phyloP scores from a whole-genome alignment of 2,888 invertebrate genomes.

The Megastigmus dorsalis region DNA sequence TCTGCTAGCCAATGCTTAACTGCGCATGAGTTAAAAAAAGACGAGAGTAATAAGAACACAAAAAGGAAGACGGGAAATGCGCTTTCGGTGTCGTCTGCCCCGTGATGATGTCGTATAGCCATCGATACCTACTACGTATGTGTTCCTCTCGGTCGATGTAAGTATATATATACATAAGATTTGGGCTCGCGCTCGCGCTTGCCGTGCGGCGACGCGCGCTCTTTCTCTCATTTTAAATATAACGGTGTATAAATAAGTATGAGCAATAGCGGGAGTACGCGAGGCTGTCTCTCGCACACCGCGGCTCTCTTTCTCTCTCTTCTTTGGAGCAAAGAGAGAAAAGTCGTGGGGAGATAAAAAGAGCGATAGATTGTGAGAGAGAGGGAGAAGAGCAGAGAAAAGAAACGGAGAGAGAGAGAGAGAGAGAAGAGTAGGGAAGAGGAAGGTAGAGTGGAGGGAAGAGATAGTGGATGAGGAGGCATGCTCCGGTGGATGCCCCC shows the following conservation, averaged over 20 bases:
- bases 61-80: constrained; percentile 4
- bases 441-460: too few relatives aligned
- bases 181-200: too few relatives aligned
- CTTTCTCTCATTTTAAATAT: constrained; percentile 73
- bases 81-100: constrained; percentile 23
- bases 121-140: neutral
- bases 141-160: neutral
- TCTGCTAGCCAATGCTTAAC: too few relatives aligned
- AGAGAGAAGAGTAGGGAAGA: too few relatives aligned
- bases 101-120: too few relatives aligned
- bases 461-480: too few relatives aligned
- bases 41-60: neutral
- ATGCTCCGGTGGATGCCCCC: too few relatives aligned
- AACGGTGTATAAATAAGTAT: constrained; percentile 75
- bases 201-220: constrained; percentile 42
- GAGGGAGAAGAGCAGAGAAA: neutral
- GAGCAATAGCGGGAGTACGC: constrained; percentile 74
- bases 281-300: constrained; percentile 64
- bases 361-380: neutral
- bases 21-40: neutral
- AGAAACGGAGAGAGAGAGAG: too few relatives aligned
- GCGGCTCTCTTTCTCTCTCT: constrained; percentile 37
- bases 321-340: constrained; percentile 24
- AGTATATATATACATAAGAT: too few relatives aligned
- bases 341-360: neutral